Percentiles rank a stretch among this genome's conserved stretches.
phyloP scores from a whole-genome alignment of 2,113 vertebrate genomes.

The Albula goreensis region DNA sequence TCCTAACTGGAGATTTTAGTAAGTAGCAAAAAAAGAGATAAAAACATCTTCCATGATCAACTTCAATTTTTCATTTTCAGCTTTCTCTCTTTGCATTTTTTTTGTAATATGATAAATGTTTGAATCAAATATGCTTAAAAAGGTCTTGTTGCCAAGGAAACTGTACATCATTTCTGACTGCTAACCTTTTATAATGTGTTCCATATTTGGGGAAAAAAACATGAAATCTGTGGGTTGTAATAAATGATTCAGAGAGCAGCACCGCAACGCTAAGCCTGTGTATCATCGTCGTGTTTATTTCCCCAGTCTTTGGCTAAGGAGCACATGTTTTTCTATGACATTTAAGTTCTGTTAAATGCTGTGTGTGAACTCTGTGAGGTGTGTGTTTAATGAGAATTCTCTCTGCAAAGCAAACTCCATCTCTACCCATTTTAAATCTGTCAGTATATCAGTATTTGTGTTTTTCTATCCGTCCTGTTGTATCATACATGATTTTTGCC shows the following conservation, averaged over 20 bases:
- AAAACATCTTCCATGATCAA: background rate
- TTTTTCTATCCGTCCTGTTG: background rate
- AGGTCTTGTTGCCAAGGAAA: conserved; percentile 21
- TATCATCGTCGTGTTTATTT: background rate
- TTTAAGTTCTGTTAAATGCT: background rate
- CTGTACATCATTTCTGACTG: background rate
- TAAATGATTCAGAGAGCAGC: conserved; percentile 29
- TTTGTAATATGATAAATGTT: background rate
- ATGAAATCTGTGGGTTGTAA: conserved; percentile 8
- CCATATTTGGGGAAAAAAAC: conserved; percentile 2
- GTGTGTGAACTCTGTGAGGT: background rate
- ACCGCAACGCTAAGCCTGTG: background rate
- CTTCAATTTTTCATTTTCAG: background rate
- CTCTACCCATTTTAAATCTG: background rate
- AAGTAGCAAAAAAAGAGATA: conserved; percentile 62
- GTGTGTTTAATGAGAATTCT: background rate
- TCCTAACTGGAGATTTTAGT: conserved; percentile 98
- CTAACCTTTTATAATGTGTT: conserved; percentile 23
- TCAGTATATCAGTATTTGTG: background rate
- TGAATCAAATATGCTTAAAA: conserved; percentile 10
- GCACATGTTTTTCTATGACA: background rate
- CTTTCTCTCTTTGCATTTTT: background rate
- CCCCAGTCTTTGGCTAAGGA: background rate
- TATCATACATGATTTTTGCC: background rate
- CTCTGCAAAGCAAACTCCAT: background rate